Conservation (phyloP, 2,113 vertebrate species). For the Macrotis lagotis region DNA sequence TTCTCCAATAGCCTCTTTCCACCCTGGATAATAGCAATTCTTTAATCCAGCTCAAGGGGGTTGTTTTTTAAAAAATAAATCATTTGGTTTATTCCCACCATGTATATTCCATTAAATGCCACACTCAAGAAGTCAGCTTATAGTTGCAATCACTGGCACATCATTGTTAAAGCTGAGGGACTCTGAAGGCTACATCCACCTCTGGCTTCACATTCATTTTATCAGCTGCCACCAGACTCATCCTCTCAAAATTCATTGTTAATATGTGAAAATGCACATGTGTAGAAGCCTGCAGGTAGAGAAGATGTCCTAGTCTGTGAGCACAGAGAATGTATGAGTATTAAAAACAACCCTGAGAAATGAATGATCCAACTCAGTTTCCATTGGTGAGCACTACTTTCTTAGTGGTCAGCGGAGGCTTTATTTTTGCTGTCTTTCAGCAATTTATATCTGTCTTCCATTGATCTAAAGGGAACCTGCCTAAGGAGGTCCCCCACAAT, state of each 20-base stretch:
- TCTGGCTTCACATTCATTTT: slow-evolving; percentile 27
- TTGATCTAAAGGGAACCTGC: background rate
- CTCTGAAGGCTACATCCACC: background rate
- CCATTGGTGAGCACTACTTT: slow-evolving; percentile 8
- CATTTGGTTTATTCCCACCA: background rate
- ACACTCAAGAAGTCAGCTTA: background rate
- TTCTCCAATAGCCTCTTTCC: slow-evolving; percentile 37
- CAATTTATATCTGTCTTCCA: background rate
- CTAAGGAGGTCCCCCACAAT: no score
- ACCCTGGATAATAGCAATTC: slow-evolving; percentile 41
- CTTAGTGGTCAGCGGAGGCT: background rate
- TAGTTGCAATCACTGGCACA: background rate
- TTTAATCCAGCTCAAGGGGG: slow-evolving; percentile 24
- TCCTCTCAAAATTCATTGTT: background rate
- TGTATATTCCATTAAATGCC: background rate
- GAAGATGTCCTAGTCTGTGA: background rate
- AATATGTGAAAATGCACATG: slow-evolving; percentile 26
- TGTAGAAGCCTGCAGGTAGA: background rate
- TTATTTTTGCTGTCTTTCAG: slow-evolving; percentile 20
- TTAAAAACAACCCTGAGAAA: background rate
- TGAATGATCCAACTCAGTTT: background rate
- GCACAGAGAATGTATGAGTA: background rate
- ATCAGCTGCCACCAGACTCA: slow-evolving; percentile 1
- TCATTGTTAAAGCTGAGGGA: slow-evolving; percentile 1
- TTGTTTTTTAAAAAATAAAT: slow-evolving; percentile 30